A percentile compares a stretch with the other conserved stretches of the same genome.
Conservation (phyloP, 2,888 invertebrate genomes). For the Brachypterus glaber region DNA sequence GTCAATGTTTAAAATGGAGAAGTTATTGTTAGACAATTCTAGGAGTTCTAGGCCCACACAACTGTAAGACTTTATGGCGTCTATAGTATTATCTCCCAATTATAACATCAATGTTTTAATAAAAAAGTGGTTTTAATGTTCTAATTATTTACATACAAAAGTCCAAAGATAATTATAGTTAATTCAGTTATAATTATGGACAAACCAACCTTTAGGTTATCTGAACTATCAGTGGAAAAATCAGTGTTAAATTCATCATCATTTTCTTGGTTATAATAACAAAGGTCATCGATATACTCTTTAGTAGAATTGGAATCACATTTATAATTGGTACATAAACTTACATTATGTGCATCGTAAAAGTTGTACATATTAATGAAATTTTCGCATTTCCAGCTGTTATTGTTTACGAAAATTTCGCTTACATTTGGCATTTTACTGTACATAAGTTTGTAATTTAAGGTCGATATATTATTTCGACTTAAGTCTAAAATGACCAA, state of each 20-base stretch:
- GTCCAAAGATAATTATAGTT: too few species aligned
- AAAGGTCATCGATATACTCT: conserved; percentile 24
- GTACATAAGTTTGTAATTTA: conserved; percentile 32
- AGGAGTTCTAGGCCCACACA: too few species aligned
- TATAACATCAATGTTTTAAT: conserved; percentile 28
- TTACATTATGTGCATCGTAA: conserved; percentile 29
- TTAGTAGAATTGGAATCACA: conserved; percentile 27
- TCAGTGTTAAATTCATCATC: conserved; percentile 15
- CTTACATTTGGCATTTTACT: conserved; percentile 32
- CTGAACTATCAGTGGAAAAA: conserved; percentile 21
- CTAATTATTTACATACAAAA: too few species aligned
- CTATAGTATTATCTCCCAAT: too few species aligned
- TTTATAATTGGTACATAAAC: conserved; percentile 29
- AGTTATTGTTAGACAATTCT: too few species aligned
- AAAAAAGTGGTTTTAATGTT: conserved; percentile 35
- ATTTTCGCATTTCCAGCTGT: conserved; percentile 35
- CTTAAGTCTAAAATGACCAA: conserved; percentile 31
- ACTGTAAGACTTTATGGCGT: too few species aligned
- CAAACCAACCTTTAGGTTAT: too few species aligned
- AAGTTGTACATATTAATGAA: conserved; percentile 33
- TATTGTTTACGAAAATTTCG: conserved; percentile 33
- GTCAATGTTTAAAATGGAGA: too few species aligned
- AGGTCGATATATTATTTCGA: conserved; percentile 30
- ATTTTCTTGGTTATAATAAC: conserved; percentile 19
- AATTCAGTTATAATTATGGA: too few species aligned